phyloP scores from a whole-genome alignment of 1,140 invertebrate species.

The Hycleus phaleratus region DNA sequence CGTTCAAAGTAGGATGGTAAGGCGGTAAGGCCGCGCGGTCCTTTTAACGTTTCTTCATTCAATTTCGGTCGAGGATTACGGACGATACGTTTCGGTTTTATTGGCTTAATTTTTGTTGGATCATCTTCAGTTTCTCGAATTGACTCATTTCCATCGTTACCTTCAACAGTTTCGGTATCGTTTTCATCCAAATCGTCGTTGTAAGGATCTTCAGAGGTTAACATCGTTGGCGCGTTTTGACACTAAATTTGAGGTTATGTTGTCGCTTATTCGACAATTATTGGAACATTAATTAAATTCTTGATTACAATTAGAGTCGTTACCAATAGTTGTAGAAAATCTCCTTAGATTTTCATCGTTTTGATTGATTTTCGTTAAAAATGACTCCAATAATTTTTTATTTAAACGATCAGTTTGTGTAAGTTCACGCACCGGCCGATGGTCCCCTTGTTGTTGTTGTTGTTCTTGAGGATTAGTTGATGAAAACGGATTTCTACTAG shows the following conservation, averaged over 20 bases:
- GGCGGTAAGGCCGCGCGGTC: slow-evolving; percentile 68
- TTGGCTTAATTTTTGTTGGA: slow-evolving; percentile 22
- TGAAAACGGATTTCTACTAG: too few relatives aligned
- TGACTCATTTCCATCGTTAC: slow-evolving; percentile 7
- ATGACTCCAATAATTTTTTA: slow-evolving; percentile 51
- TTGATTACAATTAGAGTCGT: background rate
- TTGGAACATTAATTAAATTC: slow-evolving; percentile 5
- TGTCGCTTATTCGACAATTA: background rate
- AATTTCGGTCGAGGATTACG: slow-evolving; percentile 64
- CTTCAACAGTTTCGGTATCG: slow-evolving; percentile 19
- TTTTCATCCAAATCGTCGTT: slow-evolving; percentile 21
- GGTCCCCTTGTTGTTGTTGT: too few relatives aligned
- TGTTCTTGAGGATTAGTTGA: too few relatives aligned
- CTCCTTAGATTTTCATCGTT: slow-evolving; percentile 5
- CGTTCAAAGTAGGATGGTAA: slow-evolving; percentile 73
- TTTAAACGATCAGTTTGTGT: slow-evolving; percentile 57
- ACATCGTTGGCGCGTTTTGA: slow-evolving; percentile 11
- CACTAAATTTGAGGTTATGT: slow-evolving; percentile 22
- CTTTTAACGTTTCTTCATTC: slow-evolving; percentile 61
- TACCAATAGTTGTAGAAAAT: background rate
- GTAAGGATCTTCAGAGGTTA: slow-evolving; percentile 19
- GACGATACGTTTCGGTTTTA: slow-evolving; percentile 48
- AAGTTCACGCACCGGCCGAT: slow-evolving; percentile 40
- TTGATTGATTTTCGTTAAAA: slow-evolving; percentile 51
- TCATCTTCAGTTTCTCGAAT: slow-evolving; percentile 11